Evolutionary conservation across 2,888 invertebrate genomes (phyloP).

Genomic region (Keiferia lycopersicella): DNA sequence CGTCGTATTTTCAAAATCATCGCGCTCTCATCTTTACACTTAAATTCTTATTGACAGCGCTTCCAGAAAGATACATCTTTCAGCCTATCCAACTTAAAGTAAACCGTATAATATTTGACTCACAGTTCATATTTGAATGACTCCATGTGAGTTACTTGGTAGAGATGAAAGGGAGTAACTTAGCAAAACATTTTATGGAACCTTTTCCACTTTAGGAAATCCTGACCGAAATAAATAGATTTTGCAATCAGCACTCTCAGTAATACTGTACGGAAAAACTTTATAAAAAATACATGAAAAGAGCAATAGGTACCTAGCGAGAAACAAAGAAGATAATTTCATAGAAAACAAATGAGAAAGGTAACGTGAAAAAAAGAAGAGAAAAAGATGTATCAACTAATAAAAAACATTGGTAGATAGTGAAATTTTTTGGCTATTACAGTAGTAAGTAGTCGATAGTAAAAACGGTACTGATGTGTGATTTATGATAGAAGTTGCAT

Average conservation of each 20-base stretch:
- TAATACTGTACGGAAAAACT: no score
- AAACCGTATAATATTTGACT: not conserved
- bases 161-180: slow-evolving; percentile 25
- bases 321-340: no score
- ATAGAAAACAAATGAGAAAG: no score
- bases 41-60: slow-evolving; percentile 45
- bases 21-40: slow-evolving; percentile 60
- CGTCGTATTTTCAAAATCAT: slow-evolving; percentile 78
- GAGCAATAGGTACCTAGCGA: no score
- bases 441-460: no score
- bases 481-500: no score
- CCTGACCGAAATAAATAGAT: not conserved
- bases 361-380: no score
- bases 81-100: not conserved
- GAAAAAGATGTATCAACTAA: no score
- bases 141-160: not conserved
- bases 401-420: no score
- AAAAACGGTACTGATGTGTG: no score
- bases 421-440: no score
- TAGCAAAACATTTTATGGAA: not conserved
- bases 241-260: not conserved
- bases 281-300: no score
- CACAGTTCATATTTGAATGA: not conserved
- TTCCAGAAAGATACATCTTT: slow-evolving; percentile 20
- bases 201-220: not conserved